These are phyloP conservation scores for Taeniopygia guttata DNA, from an alignment of 2,797 vertebrate genomes.

Conservation along the genomic window DNA sequence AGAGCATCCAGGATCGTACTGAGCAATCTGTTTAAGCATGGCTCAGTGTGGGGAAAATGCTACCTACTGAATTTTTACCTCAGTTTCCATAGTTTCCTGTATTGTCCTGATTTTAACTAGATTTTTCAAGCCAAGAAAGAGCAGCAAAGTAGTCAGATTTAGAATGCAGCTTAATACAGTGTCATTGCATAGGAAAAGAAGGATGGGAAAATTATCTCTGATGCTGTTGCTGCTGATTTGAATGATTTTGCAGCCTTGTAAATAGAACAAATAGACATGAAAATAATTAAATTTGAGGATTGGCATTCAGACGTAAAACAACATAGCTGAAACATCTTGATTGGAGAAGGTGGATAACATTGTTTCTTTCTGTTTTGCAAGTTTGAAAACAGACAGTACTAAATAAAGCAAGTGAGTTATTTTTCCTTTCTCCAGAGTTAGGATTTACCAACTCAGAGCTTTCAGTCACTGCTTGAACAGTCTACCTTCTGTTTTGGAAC, in stretches of 20 bases:
- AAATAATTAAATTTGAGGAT: background rate
- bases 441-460: slow-evolving; percentile 49
- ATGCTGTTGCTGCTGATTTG: background rate
- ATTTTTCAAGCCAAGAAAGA: background rate
- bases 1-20: background rate
- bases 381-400: slow-evolving; percentile 14
- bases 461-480: slow-evolving; percentile 67
- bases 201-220: background rate
- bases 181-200: background rate
- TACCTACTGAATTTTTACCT: background rate
- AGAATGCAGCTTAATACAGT: background rate
- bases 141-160: background rate
- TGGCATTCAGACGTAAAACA: background rate
- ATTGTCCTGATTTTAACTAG: background rate
- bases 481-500: slow-evolving; percentile 73
- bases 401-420: slow-evolving; percentile 36
- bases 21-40: background rate
- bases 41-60: background rate
- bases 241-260: background rate
- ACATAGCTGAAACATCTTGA: background rate
- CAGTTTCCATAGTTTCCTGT: background rate
- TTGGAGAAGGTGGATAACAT: background rate
- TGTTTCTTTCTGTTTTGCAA: slow-evolving; percentile 35
- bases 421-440: slow-evolving; percentile 22
- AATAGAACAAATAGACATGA: background rate